Evolutionary conservation across 2,888 invertebrate species (phyloP).

Genomic region (Ormyrus pomaceus): DNA sequence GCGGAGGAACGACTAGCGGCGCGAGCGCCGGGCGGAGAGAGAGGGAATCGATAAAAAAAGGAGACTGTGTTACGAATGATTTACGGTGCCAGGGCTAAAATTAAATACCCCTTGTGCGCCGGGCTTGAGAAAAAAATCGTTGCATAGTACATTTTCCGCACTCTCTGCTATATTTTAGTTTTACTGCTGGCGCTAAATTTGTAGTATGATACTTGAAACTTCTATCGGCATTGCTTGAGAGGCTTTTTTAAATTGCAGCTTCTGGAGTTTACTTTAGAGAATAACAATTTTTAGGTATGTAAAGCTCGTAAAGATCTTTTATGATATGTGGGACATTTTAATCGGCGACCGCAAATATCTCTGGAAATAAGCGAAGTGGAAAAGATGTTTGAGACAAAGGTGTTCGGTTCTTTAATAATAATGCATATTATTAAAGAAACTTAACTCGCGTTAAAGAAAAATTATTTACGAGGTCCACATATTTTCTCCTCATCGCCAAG

Average conservation of each 20-base stretch:
- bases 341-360: no score
- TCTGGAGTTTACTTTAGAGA: no score
- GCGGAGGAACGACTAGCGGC: conserved; percentile 14
- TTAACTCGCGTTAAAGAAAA: not conserved
- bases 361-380: not conserved
- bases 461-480: conserved; percentile 1
- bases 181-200: conserved; percentile 25
- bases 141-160: not conserved
- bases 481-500: conserved; percentile 7
- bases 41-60: conserved; percentile 17
- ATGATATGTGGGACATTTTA: not conserved
- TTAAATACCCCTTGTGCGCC: conserved; percentile 33
- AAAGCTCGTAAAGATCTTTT: not conserved
- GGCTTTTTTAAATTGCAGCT: no score
- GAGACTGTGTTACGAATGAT: conserved; percentile 50
- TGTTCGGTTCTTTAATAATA: no score
- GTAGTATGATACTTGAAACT: conserved; percentile 4
- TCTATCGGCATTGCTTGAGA: no score
- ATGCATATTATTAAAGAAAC: not conserved
- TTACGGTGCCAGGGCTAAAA: conserved; percentile 56
- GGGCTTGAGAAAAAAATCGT: conserved; percentile 12
- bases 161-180: conserved; percentile 14
- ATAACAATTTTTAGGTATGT: no score
- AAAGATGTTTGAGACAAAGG: not conserved
- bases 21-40: not conserved